A percentile compares a stretch with the other conserved stretches of the same genome.
Conservation (phyloP, 2,888 invertebrate genomes). For the Anorthoa munda region DNA sequence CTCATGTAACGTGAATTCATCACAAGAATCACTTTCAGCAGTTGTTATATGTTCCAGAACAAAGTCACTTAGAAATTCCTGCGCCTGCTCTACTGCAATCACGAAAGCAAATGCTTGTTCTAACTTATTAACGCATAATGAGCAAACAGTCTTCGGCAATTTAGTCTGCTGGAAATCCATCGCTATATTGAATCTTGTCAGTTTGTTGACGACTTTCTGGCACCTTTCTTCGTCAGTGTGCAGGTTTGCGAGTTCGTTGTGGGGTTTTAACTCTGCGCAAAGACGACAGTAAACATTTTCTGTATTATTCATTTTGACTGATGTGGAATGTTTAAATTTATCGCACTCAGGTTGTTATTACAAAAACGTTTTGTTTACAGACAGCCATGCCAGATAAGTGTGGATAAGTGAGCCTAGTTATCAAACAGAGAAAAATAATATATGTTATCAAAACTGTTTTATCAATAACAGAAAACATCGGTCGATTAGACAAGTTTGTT, state of each 20-base stretch:
- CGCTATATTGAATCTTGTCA: constrained; percentile 72
- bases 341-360: not conserved
- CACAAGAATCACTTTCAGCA: constrained; percentile 54
- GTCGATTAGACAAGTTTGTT: too few relatives aligned
- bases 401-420: too few relatives aligned
- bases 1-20: constrained; percentile 45
- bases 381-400: not conserved
- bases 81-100: constrained; percentile 75
- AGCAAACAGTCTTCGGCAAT: constrained; percentile 80
- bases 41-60: constrained; percentile 69
- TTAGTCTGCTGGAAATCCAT: constrained; percentile 69
- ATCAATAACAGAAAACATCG: too few relatives aligned
- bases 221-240: constrained; percentile 65
- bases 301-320: constrained; percentile 63
- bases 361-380: not conserved
- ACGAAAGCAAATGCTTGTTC: constrained; percentile 79
- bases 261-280: constrained; percentile 77
- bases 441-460: too few relatives aligned
- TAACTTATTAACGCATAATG: constrained; percentile 73
- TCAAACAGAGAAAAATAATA: too few relatives aligned
- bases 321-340: not conserved
- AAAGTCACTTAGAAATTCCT: constrained; percentile 69
- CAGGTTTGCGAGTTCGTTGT: constrained; percentile 72
- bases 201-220: constrained; percentile 71
- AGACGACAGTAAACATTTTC: constrained; percentile 72